Conservation (phyloP, 2,888 invertebrate species). For the Tetragonisca angustula region DNA sequence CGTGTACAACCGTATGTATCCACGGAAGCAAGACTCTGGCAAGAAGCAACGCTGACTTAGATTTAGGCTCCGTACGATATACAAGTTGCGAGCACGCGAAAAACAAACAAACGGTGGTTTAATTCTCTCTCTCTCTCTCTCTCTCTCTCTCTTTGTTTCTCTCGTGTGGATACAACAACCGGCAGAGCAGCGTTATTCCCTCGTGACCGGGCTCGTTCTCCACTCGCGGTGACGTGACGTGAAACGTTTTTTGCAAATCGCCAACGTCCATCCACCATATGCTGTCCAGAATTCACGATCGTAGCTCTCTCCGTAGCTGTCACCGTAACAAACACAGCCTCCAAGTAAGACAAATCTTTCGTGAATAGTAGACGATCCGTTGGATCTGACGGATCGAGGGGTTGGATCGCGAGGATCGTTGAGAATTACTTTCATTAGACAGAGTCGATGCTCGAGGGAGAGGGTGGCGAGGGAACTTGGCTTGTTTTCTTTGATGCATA, state of each 20-base stretch:
- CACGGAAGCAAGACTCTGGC: neutral
- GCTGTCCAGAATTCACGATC: conserved; percentile 43
- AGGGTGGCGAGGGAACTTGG: neutral
- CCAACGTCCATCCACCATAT: conserved; percentile 68
- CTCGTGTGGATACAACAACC: conserved; percentile 23
- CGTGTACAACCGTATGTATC: conserved; percentile 36
- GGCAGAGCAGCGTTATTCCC: conserved; percentile 54
- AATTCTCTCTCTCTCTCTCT: too few species aligned
- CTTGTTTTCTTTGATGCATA: neutral
- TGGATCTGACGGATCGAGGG: neutral
- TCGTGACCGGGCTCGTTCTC: conserved; percentile 37
- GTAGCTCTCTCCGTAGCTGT: neutral
- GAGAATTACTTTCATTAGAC: neutral
- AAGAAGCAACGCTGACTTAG: conserved; percentile 60
- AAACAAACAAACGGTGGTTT: conserved; percentile 19
- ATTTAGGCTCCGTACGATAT: conserved; percentile 54
- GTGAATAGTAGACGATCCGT: neutral
- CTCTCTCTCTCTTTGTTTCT: neutral
- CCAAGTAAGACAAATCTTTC: conserved; percentile 31
- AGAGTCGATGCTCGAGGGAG: neutral
- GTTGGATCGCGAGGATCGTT: neutral
- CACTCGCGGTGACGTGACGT: conserved; percentile 53
- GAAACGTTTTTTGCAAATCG: conserved; percentile 62
- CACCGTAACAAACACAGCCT: conserved; percentile 20
- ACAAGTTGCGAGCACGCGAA: conserved; percentile 45